Evolutionary conservation across 2,797 vertebrate genomes (phyloP), one percentile per base, ranked within the genome.

Genomic region (Macroramphosus scolopax): DNA sequence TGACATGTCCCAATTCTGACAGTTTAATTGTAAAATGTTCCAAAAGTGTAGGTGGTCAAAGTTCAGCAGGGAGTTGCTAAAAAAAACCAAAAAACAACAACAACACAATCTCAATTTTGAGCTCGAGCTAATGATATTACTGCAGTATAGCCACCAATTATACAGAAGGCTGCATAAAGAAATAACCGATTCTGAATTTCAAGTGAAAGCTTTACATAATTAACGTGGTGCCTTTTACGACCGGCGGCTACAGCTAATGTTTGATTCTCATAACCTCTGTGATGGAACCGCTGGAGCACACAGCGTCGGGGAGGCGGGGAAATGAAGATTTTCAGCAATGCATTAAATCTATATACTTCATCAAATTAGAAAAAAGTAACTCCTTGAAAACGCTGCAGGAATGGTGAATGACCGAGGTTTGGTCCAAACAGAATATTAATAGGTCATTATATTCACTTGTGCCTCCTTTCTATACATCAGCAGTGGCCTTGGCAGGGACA

Each of bases 291-390:
- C 55, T 46, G 31, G 45, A 83, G 80, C 81, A 63, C 29, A 69
- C 32, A 53, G 25, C 26, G 13, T n/a, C n/a, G 37, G 35, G 46
- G 31, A 78, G 33, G 47, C 32, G 50, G 63, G 75, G 63, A 81
- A 83, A 85, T 84, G 42, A 85, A 86, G 80, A 77, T 78, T 82
- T 82, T 81, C 43, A 77, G 57, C 67, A 80, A 70, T 64, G 68
- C 72, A 76, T 86, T 86, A 75, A 84, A 81, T 86, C 75, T 82
- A 71, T 82, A 78, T 84, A n/a, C n/a, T 81, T 83, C 57, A 81
- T 83, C 67, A 83, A 82, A 87, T 88, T 72, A 80, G 42, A n/a
- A 81, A 55, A 51, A 48, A 48, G 50, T 47, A 60, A 48, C 64
- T 65, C 51, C 54, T 50, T 72, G 42, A 80, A 60, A 65, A 74